Conservation (phyloP, 1,140 invertebrate genomes). For the Macrosteles quadrilineatus region DNA sequence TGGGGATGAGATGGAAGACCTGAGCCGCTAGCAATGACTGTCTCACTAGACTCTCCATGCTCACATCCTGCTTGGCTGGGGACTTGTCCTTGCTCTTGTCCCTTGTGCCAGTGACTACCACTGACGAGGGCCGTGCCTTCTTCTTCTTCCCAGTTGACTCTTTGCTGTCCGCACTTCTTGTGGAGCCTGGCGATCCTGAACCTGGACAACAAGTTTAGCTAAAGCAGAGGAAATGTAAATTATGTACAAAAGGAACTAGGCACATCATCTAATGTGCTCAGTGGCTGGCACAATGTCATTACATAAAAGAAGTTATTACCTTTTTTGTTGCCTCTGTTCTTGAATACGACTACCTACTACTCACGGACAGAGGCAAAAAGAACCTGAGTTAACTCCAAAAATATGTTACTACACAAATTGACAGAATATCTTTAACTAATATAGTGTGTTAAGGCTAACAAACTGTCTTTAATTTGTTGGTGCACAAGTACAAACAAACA, state of each 20-base stretch:
- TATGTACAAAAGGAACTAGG: constrained; percentile 26
- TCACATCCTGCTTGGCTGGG: constrained; percentile 47
- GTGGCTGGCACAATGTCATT: too few relatives aligned
- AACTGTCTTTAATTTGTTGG: too few relatives aligned
- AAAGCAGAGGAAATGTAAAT: constrained; percentile 23
- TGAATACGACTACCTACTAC: too few relatives aligned
- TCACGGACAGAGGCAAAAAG: too few relatives aligned
- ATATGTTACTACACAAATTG: too few relatives aligned
- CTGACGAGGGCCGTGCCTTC: constrained; percentile 36
- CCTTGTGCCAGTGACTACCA: constrained; percentile 30
- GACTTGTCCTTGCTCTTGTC: constrained; percentile 52
- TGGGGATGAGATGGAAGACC: constrained; percentile 75
- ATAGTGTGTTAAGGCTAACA: too few relatives aligned
- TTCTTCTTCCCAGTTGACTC: constrained; percentile 18
- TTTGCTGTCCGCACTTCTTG: constrained; percentile 27
- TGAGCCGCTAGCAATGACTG: constrained; percentile 74
- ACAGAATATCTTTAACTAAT: too few relatives aligned
- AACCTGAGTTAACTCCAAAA: too few relatives aligned
- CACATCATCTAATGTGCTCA: too few relatives aligned
- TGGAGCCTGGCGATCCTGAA: constrained; percentile 35
- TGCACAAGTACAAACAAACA: too few relatives aligned
- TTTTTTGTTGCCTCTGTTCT: too few relatives aligned
- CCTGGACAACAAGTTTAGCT: constrained; percentile 11
- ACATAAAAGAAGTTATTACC: too few relatives aligned
- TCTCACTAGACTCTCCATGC: constrained; percentile 69